These are phyloP conservation scores for Atherinosoma microstoma DNA, from an alignment of 2,797 vertebrate genomes.

Conservation along the genomic window DNA sequence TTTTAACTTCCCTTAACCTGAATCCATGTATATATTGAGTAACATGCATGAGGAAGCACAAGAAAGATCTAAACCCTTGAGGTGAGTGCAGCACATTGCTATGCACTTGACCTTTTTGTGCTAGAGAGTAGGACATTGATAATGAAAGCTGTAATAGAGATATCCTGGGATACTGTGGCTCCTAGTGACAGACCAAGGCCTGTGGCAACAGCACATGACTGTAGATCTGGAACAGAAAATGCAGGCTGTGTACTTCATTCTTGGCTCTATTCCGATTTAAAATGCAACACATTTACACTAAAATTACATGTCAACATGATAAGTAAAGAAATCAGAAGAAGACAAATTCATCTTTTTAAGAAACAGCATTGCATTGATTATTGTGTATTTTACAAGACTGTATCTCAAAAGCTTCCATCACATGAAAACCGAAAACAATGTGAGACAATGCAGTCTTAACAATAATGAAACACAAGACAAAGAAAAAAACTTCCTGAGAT, in stretches of 20 bases:
- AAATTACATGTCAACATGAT: conserved; percentile 1
- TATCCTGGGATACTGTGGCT: conserved; percentile 56
- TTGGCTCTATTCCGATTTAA: conserved; percentile 11
- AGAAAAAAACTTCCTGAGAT: conserved; percentile 59
- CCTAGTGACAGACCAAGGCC: conserved; percentile 49
- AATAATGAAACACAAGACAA: conserved; percentile 64
- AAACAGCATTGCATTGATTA: conserved; percentile 11
- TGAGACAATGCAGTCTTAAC: conserved; percentile 64
- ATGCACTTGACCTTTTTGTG: conserved; percentile 76
- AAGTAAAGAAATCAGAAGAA: background rate
- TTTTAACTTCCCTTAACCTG: conserved; percentile 63
- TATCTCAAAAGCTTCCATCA: conserved; percentile 42
- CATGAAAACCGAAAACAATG: conserved; percentile 44
- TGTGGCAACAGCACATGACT: conserved; percentile 30
- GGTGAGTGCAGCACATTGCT: conserved; percentile 67
- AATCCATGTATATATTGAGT: conserved; percentile 80
- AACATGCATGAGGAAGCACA: conserved; percentile 74
- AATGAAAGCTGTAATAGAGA: conserved; percentile 71
- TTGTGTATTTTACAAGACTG: conserved; percentile 24
- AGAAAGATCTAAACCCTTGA: conserved; percentile 62
- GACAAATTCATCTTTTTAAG: background rate
- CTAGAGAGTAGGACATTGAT: conserved; percentile 70
- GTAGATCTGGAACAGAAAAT: conserved; percentile 29
- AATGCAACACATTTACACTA: background rate
- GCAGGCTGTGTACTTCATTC: background rate